phyloP scores from a whole-genome alignment of 2,113 vertebrate genomes.

The Hystrix brachyura region DNA sequence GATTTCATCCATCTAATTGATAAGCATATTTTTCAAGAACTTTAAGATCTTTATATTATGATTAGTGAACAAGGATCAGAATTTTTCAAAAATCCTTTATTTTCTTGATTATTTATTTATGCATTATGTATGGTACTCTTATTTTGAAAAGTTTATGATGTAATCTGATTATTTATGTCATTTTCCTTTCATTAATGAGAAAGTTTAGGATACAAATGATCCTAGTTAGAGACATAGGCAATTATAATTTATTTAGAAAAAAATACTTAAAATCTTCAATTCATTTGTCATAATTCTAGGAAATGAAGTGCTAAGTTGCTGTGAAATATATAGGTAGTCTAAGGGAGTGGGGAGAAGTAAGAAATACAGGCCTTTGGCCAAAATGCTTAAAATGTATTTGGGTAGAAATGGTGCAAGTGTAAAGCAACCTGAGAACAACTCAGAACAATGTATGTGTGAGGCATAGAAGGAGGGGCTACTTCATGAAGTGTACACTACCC shows the following conservation, averaged over 20 bases:
- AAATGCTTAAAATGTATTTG: background rate
- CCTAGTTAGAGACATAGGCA: background rate
- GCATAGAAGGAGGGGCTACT: background rate
- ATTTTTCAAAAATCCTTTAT: background rate
- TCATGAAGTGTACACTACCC: background rate
- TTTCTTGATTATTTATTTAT: constrained; percentile 18
- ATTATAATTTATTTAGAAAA: constrained; percentile 5
- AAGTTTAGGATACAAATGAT: background rate
- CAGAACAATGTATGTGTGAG: background rate
- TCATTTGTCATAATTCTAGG: background rate
- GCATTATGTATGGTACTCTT: background rate
- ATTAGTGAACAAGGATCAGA: constrained; percentile 40
- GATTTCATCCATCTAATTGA: background rate
- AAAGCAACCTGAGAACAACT: background rate
- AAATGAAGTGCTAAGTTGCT: background rate
- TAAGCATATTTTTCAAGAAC: background rate
- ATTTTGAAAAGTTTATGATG: constrained; percentile 15
- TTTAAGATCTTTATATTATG: constrained; percentile 16
- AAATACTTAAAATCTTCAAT: background rate
- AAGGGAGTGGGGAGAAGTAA: background rate
- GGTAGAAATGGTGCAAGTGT: background rate
- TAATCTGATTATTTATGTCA: background rate
- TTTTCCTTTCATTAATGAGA: background rate
- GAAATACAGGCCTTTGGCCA: background rate
- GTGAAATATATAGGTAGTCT: background rate